These are phyloP conservation scores for Equus quagga DNA, from an alignment of 2,113 vertebrate genomes.

Conservation along the genomic window DNA sequence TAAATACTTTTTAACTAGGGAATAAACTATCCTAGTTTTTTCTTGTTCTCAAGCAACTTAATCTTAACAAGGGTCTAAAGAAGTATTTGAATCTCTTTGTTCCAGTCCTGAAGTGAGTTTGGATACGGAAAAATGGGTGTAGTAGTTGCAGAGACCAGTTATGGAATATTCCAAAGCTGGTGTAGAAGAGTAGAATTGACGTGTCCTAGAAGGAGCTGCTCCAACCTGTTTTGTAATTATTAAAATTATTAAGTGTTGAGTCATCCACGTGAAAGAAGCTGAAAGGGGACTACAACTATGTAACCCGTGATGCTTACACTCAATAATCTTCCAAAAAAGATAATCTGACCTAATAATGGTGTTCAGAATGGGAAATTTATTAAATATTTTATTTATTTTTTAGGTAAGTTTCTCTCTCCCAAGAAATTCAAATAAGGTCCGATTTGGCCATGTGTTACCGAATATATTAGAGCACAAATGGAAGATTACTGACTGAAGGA, in stretches of 20 bases:
- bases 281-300: background rate
- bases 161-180: background rate
- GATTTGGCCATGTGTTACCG: background rate
- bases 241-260: background rate
- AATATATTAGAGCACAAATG: background rate
- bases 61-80: background rate
- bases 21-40: background rate
- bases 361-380: background rate
- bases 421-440: background rate
- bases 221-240: accelerated
- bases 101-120: background rate
- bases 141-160: accelerated
- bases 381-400: background rate
- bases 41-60: background rate
- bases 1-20: background rate
- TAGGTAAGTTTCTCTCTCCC: background rate
- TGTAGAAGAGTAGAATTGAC: accelerated
- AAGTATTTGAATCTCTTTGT: background rate
- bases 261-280: background rate
- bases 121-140: too few relatives aligned
- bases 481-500: background rate
- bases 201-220: background rate
- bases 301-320: background rate
- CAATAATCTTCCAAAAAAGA: background rate
- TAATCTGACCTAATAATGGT: background rate